Conservation (phyloP, 2,797 vertebrate species). For the Poeciliopsis infans region DNA sequence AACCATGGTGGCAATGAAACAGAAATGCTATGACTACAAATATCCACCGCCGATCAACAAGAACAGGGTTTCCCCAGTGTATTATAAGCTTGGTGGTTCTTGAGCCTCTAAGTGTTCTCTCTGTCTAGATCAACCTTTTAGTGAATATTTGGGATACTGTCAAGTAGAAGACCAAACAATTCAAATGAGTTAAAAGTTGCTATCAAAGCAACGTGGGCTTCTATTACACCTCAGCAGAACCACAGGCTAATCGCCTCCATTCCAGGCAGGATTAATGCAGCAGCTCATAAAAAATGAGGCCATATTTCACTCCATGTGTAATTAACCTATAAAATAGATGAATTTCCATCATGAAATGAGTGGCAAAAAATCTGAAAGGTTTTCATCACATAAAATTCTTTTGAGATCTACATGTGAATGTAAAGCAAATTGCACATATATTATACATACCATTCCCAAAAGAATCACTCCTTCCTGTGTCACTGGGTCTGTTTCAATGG, state of each 20-base stretch:
- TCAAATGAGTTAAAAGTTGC: too few species aligned
- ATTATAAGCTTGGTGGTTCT: too few species aligned
- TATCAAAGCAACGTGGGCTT: not conserved
- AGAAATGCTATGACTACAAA: not conserved
- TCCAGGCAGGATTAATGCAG: not conserved
- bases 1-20: not conserved
- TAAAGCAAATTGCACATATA: not conserved
- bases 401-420: not conserved
- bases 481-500: slow-evolving; percentile 83
- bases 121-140: too few species aligned
- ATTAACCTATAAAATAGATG: not conserved
- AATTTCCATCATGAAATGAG: not conserved
- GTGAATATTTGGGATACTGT: too few species aligned
- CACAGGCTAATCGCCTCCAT: not conserved
- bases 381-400: not conserved
- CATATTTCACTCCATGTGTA: not conserved
- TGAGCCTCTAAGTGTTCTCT: too few species aligned
- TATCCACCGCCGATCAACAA: not conserved
- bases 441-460: slow-evolving; percentile 85
- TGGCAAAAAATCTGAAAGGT: not conserved
- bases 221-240: not conserved
- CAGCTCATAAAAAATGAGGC: not conserved
- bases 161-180: too few species aligned
- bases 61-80: not conserved
- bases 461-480: slow-evolving; percentile 92